Conservation (phyloP, 1,140 invertebrate species). For the Macrostomum lignano region DNA sequence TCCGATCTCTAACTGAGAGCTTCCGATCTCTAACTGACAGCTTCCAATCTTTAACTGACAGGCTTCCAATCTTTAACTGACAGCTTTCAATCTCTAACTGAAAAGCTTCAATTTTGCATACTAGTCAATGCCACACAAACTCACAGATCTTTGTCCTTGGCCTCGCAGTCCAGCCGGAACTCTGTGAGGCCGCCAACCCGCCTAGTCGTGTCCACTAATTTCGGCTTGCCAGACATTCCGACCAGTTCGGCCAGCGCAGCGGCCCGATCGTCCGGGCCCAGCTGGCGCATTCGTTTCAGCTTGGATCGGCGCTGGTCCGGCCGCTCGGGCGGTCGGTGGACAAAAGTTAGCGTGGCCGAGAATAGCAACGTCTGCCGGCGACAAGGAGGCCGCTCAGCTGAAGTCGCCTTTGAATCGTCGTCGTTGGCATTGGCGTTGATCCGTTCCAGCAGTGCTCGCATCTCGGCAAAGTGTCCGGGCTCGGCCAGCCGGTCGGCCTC, state of each 20-base stretch:
- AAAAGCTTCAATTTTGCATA: no score
- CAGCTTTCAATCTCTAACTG: no score
- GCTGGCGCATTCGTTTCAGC: no score
- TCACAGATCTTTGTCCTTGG: no score
- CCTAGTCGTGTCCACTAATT: constrained; percentile 63
- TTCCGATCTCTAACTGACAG: no score
- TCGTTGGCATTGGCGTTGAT: constrained; percentile 39
- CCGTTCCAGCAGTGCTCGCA: constrained; percentile 46
- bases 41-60: no score
- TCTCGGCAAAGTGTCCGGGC: constrained; percentile 72
- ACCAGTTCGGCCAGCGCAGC: constrained; percentile 39
- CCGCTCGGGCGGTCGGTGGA: no score
- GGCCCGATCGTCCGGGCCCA: constrained; percentile 35
- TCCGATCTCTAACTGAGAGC: no score
- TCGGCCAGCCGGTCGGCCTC: constrained; percentile 96
- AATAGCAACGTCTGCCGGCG: constrained; percentile 76
- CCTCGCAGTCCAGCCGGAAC: constrained; percentile 38
- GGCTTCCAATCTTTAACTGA: no score
- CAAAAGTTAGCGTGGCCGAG: constrained; percentile 71
- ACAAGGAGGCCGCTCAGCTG: no score
- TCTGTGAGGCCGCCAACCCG: constrained; percentile 50
- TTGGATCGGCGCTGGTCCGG: constrained; percentile 44
- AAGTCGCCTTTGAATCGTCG: background rate
- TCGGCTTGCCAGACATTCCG: constrained; percentile 48
- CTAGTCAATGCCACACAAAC: no score